Conservation (phyloP, 2,888 invertebrate genomes). For the Furcula furcula region DNA sequence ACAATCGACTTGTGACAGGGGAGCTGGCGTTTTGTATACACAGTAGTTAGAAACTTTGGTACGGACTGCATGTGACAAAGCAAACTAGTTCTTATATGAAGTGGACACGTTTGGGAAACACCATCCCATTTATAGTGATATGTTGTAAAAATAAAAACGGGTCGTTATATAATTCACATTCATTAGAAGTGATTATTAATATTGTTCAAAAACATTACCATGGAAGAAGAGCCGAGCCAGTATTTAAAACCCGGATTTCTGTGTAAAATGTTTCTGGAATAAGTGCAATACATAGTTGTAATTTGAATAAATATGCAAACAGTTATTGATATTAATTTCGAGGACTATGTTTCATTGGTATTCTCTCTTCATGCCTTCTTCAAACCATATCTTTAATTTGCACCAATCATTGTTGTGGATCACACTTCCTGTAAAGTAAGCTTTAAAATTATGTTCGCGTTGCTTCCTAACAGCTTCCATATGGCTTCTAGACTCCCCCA, state of each 20-base stretch:
- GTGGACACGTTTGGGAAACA: constrained; percentile 25
- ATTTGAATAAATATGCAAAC: constrained; percentile 46
- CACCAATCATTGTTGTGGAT: constrained; percentile 33
- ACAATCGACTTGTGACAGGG: constrained; percentile 55
- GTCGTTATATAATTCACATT: constrained; percentile 46
- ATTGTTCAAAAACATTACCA: constrained; percentile 51
- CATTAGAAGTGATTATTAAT: constrained; percentile 36
- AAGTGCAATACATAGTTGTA: constrained; percentile 75
- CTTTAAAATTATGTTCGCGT: constrained; percentile 58
- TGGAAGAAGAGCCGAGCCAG: constrained; percentile 76
- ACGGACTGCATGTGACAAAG: constrained; percentile 34
- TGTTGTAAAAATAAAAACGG: constrained; percentile 36
- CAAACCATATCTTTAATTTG: constrained; percentile 36
- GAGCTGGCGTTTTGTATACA: constrained; percentile 40
- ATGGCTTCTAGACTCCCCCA: constrained; percentile 56
- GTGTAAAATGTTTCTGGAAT: constrained; percentile 64
- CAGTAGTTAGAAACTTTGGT: constrained; percentile 23
- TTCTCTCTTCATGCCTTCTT: constrained; percentile 18
- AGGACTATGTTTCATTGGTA: constrained; percentile 15
- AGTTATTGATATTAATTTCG: constrained; percentile 16
- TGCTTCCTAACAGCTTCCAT: constrained; percentile 69
- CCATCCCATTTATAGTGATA: constrained; percentile 21
- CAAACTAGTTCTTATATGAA: constrained; percentile 31
- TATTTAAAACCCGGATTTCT: constrained; percentile 77
- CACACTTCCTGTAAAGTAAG: constrained; percentile 40